phyloP scores from a whole-genome alignment of 1,140 invertebrate species.

The roundworm (Caenorhabditis elegans) region WBcel235 BX284605.5:6684501-6685000 shows the following conservation, averaged over 20 bases:
- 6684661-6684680: conserved; percentile 23
- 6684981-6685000: too few relatives aligned
- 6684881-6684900: conserved; percentile 5
- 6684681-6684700: conserved; percentile 26
- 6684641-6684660: background rate
- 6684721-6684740: conserved; percentile 12
- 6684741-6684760: conserved; percentile 12
- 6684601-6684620: background rate
- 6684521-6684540: background rate
- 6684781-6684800: conserved; percentile 20
- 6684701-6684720: conserved; percentile 21
- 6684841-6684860: conserved; percentile 21
- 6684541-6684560: background rate
- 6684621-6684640: background rate
- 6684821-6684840: conserved; percentile 17
- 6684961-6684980: too few relatives aligned
- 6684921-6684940: background rate
- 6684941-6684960: background rate
- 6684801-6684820: conserved; percentile 46
- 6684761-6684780: background rate
- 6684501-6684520: background rate
- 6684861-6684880: conserved; percentile 18
- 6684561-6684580: background rate
- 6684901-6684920: background rate
- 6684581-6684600: background rate